Base-by-base conservation (phyloP, 2,888 invertebrate genomes). In the Andrena trimmerana region DNA sequence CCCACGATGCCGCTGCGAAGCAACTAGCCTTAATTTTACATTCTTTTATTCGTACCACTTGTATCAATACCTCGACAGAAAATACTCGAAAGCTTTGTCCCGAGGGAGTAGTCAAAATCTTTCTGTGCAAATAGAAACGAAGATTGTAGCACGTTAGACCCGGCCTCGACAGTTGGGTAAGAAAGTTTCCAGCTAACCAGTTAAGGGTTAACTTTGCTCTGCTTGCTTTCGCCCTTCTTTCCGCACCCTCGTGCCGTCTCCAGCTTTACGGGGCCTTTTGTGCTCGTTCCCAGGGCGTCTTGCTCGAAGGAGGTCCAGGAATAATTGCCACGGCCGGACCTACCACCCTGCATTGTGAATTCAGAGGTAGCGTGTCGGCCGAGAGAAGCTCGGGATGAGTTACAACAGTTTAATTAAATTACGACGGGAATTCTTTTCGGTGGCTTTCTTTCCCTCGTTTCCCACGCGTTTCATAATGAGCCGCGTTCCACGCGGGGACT, bases 371-470 rank as follows among this genome's bases (percentile, higher is more conserved):
- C 62, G 6, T 67, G 72, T 48, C 71, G 67, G 10, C 50, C 0
- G 4, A n/a, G n/a, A 5, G 27, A 63, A 68, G 52, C 62, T 52
- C 31, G 24, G 31, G 16, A 16, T 66, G 48, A 66, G 73, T 73
- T 63, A 29, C 60, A 65, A 59, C 65, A 50, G 68, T 79, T 74
- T 74, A 74, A 79, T 79, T 79, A 74, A 79, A 79, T 63, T 74
- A 69, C 54, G 8, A 33, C 5, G 27, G n/a, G 54, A 33, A 63
- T 69, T 76, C 65, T 69, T 76, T 69, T 69, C 65, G 57, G n/a
- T n/a, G 7, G 16, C 5, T 54, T n/a, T 8, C 3, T 31, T 75
- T 24, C 6, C 29, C 29, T 3, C 16, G 24, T 20, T 50, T 16
- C n/a, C 16, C 2, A 7, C 27, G 16, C 36, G 33, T 63, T 75